These are phyloP conservation scores for Eulithis prunata DNA, from an alignment of 2,888 invertebrate genomes.

Conservation along the genomic window DNA sequence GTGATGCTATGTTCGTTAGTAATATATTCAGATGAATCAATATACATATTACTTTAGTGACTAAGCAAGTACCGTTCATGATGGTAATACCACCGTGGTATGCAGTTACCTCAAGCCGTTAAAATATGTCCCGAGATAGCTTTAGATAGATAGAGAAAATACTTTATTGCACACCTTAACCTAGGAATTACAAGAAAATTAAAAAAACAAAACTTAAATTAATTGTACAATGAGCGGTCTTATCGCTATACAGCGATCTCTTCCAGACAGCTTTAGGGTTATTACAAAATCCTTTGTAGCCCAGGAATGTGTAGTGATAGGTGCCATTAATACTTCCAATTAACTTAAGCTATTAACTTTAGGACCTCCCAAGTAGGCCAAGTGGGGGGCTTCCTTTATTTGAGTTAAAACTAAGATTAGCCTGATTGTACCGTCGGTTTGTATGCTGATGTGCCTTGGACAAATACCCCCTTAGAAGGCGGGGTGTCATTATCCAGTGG, in stretches of 20 bases:
- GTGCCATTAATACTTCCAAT: constrained; percentile 49
- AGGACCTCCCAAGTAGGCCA: constrained; percentile 74
- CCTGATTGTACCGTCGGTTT: constrained; percentile 36
- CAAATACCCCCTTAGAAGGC: constrained; percentile 51
- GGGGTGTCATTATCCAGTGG: constrained; percentile 20
- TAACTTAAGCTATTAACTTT: constrained; percentile 69
- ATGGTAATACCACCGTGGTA: too few species aligned
- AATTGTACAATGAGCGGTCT: too few species aligned
- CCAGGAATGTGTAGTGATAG: constrained; percentile 6
- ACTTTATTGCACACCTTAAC: too few species aligned
- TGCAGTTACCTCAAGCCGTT: neutral
- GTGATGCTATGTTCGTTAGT: too few species aligned
- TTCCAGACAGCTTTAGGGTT: neutral
- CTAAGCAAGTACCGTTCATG: too few species aligned
- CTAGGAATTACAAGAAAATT: too few species aligned
- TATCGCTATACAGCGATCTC: too few species aligned
- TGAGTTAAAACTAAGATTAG: constrained; percentile 64
- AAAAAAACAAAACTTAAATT: too few species aligned
- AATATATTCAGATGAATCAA: too few species aligned
- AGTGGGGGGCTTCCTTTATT: constrained; percentile 48
- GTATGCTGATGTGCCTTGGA: constrained; percentile 37
- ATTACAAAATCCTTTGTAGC: neutral
- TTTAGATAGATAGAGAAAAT: too few species aligned
- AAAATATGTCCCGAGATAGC: neutral
- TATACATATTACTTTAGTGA: neutral